Conservation (phyloP, 2,797 vertebrate species). For the Jordanella pulchra region DNA sequence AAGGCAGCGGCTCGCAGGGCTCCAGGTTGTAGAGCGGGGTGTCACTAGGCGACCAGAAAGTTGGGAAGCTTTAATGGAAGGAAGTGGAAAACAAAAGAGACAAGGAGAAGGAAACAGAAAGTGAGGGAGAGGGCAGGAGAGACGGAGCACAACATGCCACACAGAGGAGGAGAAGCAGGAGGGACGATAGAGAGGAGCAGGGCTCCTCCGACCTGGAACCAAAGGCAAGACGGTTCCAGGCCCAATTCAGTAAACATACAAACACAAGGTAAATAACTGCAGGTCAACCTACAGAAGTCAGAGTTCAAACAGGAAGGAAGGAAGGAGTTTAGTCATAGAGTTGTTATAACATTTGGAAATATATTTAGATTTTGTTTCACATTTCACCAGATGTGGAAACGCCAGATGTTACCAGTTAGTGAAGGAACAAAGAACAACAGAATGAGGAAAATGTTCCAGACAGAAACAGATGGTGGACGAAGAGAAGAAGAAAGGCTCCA, state of each 20-base stretch:
- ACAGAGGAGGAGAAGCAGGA: slow-evolving; percentile 32
- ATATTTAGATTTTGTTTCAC: too few species aligned
- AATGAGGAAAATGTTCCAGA: slow-evolving; percentile 7
- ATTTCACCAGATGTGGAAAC: too few species aligned
- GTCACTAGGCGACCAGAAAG: slow-evolving; percentile 99
- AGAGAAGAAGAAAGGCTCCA: too few species aligned
- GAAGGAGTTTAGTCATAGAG: too few species aligned
- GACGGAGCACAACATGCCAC: slow-evolving; percentile 60
- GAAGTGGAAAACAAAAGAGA: slow-evolving; percentile 81
- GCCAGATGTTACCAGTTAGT: too few species aligned
- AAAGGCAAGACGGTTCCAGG: not conserved
- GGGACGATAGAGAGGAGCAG: not conserved
- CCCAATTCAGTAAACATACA: not conserved
- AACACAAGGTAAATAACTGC: not conserved
- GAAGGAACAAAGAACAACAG: not conserved
- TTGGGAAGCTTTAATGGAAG: slow-evolving; percentile 99
- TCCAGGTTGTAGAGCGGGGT: slow-evolving; percentile 98
- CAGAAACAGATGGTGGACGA: not conserved
- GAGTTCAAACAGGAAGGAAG: not conserved
- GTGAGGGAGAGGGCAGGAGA: slow-evolving; percentile 88
- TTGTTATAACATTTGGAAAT: too few species aligned
- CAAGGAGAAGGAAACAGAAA: slow-evolving; percentile 86
- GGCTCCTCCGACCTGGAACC: too few species aligned
- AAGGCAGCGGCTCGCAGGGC: slow-evolving; percentile 94
- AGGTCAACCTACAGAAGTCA: too few species aligned